These are phyloP conservation scores for Pyrocephalus nanus DNA, from an alignment of 2,797 vertebrate species.

Conservation along the genomic window DNA sequence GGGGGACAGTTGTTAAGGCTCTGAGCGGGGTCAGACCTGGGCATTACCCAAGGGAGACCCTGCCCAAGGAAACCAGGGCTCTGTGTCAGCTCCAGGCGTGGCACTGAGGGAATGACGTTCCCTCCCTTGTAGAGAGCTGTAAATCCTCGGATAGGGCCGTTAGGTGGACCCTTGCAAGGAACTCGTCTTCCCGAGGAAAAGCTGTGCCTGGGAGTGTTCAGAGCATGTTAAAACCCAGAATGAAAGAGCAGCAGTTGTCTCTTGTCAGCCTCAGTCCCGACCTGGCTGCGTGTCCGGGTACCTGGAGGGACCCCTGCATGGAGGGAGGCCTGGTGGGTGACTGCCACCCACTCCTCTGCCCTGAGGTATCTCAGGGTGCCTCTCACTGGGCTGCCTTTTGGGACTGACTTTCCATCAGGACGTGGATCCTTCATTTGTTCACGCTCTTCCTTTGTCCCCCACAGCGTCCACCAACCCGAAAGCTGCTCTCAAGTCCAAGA, in stretches of 20 bases:
- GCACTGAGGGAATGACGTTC: neutral
- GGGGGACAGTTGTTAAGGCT: neutral
- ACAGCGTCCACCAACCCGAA: conserved; percentile 85
- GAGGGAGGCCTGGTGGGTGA: neutral
- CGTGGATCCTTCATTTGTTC: neutral
- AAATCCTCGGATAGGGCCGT: neutral
- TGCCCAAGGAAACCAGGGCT: neutral
- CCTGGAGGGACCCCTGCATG: neutral
- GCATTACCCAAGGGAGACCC: neutral
- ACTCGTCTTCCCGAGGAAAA: neutral
- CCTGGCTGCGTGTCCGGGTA: neutral
- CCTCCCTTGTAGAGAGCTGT: neutral
- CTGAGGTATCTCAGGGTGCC: neutral
- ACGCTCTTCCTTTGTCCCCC: conserved; percentile 4
- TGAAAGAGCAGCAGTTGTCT: neutral
- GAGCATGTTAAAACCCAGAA: neutral
- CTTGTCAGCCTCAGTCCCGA: accelerated
- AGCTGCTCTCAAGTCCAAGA: conserved; percentile 95
- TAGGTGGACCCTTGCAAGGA: neutral
- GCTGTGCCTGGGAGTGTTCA: neutral
- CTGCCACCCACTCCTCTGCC: neutral
- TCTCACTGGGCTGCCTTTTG: neutral
- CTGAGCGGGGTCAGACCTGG: neutral
- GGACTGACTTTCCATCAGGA: neutral
- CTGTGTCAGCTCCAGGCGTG: neutral